Conservation (phyloP, 1,140 invertebrate genomes). For the Heliconius hermathena region DNA sequence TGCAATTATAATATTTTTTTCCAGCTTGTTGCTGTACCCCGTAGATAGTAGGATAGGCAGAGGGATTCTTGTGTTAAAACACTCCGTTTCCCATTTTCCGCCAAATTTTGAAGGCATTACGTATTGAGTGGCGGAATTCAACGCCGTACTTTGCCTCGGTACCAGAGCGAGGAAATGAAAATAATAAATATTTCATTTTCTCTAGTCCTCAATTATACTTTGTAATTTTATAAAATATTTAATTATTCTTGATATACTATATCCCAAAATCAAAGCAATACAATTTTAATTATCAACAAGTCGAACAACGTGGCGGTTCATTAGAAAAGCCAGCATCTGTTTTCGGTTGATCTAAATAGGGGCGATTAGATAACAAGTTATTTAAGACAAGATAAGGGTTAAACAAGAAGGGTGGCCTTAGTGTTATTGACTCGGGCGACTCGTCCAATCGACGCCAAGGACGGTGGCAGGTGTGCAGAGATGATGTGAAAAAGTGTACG, state of each 20-base stretch:
- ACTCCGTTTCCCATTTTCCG: too few species aligned
- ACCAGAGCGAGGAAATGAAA: too few species aligned
- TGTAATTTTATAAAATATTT: too few species aligned
- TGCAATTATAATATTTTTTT: too few species aligned
- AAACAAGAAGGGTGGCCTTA: conserved; percentile 53
- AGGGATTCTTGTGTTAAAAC: too few species aligned
- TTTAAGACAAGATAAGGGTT: conserved; percentile 44
- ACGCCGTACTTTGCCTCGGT: too few species aligned
- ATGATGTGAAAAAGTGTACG: conserved; percentile 48
- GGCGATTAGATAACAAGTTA: conserved; percentile 44
- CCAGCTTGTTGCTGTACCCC: too few species aligned
- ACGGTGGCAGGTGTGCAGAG: conserved; percentile 50
- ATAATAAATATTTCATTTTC: too few species aligned
- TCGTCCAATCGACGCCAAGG: conserved; percentile 49
- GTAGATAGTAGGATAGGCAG: too few species aligned
- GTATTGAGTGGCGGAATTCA: too few species aligned
- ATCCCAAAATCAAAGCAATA: not conserved
- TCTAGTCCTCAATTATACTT: too few species aligned
- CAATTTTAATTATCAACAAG: conserved; percentile 11
- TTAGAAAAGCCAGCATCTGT: conserved; percentile 25
- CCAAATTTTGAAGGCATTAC: too few species aligned
- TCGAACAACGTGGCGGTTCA: not conserved
- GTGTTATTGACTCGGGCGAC: conserved; percentile 52
- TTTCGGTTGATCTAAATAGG: conserved; percentile 29
- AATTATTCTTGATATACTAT: not conserved